phyloP scores from a whole-genome alignment of 2,888 invertebrate species.

The Drosophila emarginata region DNA sequence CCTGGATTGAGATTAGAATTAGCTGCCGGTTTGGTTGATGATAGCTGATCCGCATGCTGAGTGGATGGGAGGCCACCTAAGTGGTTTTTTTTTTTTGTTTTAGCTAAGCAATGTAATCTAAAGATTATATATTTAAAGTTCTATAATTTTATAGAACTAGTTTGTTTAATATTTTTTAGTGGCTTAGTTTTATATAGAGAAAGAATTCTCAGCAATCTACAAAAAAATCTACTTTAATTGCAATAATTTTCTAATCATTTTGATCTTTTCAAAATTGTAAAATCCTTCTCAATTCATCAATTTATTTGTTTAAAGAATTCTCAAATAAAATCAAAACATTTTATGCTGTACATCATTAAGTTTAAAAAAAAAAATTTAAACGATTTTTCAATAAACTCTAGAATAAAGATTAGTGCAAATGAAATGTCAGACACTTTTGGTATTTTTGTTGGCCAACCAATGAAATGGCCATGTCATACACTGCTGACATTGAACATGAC shows the following conservation, averaged over 20 bases:
- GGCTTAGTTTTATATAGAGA: too few species aligned
- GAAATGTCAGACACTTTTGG: background rate
- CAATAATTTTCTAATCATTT: too few species aligned
- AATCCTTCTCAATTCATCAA: too few species aligned
- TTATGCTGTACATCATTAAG: too few species aligned
- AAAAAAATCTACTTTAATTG: too few species aligned
- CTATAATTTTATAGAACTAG: background rate
- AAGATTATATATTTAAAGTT: background rate
- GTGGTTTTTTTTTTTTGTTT: too few species aligned
- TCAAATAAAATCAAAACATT: too few species aligned
- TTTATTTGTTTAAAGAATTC: too few species aligned
- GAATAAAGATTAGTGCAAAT: background rate
- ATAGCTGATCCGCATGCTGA: background rate
- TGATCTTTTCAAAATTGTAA: too few species aligned
- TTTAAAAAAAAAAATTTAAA: too few species aligned
- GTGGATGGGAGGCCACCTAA: background rate
- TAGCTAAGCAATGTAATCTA: background rate
- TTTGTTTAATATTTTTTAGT: background rate
- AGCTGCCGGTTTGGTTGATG: conserved; percentile 22
- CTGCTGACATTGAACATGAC: conserved; percentile 72
- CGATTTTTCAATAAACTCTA: too few species aligned
- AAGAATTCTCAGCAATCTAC: too few species aligned
- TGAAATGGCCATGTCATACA: conserved; percentile 25
- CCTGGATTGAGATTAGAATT: conserved; percentile 8
- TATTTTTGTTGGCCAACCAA: background rate